Conservation (phyloP, 1,140 invertebrate species). For the Drosophila lini region DNA sequence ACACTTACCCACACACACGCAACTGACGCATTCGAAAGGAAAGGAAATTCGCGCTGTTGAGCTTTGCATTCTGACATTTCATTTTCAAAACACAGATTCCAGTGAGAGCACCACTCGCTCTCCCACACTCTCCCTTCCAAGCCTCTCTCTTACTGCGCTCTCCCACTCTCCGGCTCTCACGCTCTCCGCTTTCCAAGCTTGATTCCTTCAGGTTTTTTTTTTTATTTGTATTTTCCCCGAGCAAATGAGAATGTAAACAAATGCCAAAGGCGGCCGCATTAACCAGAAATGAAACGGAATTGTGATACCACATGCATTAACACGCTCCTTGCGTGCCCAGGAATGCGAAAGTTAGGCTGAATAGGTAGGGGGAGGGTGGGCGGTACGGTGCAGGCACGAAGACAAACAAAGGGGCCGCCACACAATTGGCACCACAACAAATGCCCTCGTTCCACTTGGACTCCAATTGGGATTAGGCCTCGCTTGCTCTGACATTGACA, state of each 20-base stretch:
- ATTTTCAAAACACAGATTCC: conserved; percentile 80
- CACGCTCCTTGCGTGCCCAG: conserved; percentile 28
- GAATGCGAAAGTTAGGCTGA: not conserved
- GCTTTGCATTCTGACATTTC: conserved; percentile 78
- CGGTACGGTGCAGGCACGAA: conserved; percentile 19
- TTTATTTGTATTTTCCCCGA: conserved; percentile 16
- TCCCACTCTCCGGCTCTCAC: conserved; percentile 28
- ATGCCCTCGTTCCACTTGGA: conserved; percentile 37
- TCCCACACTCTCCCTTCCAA: conserved; percentile 27
- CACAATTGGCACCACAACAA: conserved; percentile 34
- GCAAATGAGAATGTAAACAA: conserved; percentile 75
- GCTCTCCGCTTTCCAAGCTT: conserved; percentile 15
- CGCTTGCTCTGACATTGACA: conserved; percentile 36
- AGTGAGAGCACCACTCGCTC: conserved; percentile 39
- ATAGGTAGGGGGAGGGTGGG: not conserved
- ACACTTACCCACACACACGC: conserved; percentile 6
- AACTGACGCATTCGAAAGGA: conserved; percentile 21
- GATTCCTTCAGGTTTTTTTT: conserved; percentile 38
- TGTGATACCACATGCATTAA: conserved; percentile 40
- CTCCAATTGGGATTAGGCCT: conserved; percentile 34
- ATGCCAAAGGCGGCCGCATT: conserved; percentile 50
- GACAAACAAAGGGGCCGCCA: conserved; percentile 29
- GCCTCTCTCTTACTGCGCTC: conserved; percentile 21
- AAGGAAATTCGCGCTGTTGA: conserved; percentile 76
- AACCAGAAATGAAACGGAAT: conserved; percentile 40